Conservation (phyloP, 2,797 vertebrate species). For the Platalea minor region DNA sequence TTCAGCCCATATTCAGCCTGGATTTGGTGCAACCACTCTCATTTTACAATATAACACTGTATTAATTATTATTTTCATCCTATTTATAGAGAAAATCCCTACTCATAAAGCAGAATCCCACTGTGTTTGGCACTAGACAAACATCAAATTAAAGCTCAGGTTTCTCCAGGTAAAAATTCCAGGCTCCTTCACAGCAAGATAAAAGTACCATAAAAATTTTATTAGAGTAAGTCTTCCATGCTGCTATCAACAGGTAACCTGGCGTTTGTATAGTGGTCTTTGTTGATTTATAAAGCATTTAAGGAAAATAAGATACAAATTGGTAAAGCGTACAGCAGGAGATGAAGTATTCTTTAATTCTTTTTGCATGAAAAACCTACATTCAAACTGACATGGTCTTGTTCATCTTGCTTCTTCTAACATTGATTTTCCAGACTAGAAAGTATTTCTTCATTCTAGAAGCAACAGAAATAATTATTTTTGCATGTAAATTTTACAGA, state of each 20-base stretch:
- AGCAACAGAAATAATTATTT: conserved; percentile 7
- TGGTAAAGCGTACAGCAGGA: background rate
- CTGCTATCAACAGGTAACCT: background rate
- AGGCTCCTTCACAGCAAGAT: background rate
- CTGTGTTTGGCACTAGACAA: background rate
- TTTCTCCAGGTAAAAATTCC: background rate
- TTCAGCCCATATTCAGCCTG: background rate
- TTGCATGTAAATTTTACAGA: background rate
- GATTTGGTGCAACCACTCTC: background rate
- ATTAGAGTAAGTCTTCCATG: background rate
- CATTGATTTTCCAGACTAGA: conserved; percentile 64
- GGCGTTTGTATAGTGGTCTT: background rate
- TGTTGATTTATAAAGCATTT: background rate
- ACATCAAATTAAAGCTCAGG: background rate
- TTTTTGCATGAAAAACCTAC: background rate
- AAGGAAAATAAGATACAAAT: background rate
- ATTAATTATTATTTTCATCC: background rate
- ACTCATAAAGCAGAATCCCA: background rate
- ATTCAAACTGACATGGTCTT: conserved; percentile 55
- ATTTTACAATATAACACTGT: background rate
- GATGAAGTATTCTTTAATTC: background rate
- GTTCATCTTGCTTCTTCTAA: conserved; percentile 56
- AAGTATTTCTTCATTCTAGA: conserved; percentile 72
- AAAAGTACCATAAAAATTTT: background rate
- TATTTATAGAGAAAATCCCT: background rate